Conservation (phyloP, 23 tunicate species). For the Corella eumyota region DNA sequence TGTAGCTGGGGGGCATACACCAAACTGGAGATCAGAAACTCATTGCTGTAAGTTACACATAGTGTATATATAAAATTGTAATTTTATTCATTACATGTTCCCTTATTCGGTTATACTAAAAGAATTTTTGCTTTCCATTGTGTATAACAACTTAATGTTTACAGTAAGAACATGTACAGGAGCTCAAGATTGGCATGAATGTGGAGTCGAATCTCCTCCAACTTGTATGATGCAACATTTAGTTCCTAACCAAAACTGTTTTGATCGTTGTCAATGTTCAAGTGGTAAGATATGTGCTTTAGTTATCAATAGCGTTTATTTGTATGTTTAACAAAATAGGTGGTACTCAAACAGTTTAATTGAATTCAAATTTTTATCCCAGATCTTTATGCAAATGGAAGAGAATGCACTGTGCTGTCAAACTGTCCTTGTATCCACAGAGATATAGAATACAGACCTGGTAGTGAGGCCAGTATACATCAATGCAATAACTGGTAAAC, state of each 20-base stretch:
- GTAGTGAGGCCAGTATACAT: slow-evolving; percentile 14
- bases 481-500: slow-evolving; percentile 59
- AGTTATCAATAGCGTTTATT: neutral
- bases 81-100: too few relatives aligned
- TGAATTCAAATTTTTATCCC: neutral
- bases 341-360: neutral
- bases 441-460: slow-evolving; percentile 27
- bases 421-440: slow-evolving; percentile 58
- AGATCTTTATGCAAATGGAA: slow-evolving; percentile 23
- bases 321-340: neutral
- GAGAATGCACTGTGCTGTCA: slow-evolving; percentile 14
- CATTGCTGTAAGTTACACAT: slow-evolving; percentile 48
- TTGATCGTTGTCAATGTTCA: slow-evolving; percentile 52
- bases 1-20: slow-evolving; percentile 19
- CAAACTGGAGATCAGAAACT: slow-evolving; percentile 29
- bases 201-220: slow-evolving; percentile 54
- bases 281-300: slow-evolving; percentile 8
- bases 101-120: too few relatives aligned
- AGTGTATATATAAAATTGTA: too few relatives aligned
- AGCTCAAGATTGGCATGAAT: slow-evolving; percentile 36
- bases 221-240: slow-evolving; percentile 27
- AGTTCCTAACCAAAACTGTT: slow-evolving; percentile 22
- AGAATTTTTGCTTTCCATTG: too few relatives aligned
- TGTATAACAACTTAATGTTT: too few relatives aligned
- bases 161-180: slow-evolving; percentile 23